Evolutionary conservation across 2,888 invertebrate genomes (phyloP).

Genomic region (Dascillus cervinus): DNA sequence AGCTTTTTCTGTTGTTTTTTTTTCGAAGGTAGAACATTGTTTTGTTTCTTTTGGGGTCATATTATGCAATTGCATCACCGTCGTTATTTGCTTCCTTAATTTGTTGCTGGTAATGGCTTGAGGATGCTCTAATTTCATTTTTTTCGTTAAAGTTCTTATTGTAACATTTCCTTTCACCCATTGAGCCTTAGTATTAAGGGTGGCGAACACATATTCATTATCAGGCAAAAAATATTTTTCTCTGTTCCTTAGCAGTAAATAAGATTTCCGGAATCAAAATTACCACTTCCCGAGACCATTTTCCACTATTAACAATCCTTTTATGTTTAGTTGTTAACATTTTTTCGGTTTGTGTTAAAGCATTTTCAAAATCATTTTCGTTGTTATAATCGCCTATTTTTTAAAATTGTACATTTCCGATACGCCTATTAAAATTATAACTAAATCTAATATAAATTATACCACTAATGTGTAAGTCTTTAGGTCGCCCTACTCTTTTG

Average conservation of each 20-base stretch:
- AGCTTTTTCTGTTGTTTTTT: too few species aligned
- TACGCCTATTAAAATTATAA: too few species aligned
- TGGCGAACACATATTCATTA: constrained; percentile 12
- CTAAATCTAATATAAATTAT: too few species aligned
- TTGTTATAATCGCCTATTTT: constrained; percentile 11
- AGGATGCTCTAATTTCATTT: constrained; percentile 7
- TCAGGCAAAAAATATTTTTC: constrained; percentile 9
- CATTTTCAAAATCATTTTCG: constrained; percentile 13
- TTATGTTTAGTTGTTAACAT: constrained; percentile 21
- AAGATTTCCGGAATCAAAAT: constrained; percentile 23
- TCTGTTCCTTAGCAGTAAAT: constrained; percentile 7
- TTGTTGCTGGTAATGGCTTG: constrained; percentile 8
- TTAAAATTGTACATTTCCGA: constrained; percentile 16
- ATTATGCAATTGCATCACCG: constrained; percentile 8
- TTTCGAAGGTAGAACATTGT: too few species aligned
- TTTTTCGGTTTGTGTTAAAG: constrained; percentile 11
- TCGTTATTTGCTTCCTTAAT: constrained; percentile 9
- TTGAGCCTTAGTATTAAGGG: constrained; percentile 5
- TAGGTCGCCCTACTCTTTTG: too few species aligned
- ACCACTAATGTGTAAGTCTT: too few species aligned
- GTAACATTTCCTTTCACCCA: constrained; percentile 14
- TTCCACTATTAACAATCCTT: constrained; percentile 24
- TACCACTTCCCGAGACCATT: constrained; percentile 25
- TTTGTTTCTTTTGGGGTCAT: constrained; percentile 7
- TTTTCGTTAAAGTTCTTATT: constrained; percentile 7